phyloP scores from a whole-genome alignment of 2,888 invertebrate genomes.

The Ptilodon capucinus region DNA sequence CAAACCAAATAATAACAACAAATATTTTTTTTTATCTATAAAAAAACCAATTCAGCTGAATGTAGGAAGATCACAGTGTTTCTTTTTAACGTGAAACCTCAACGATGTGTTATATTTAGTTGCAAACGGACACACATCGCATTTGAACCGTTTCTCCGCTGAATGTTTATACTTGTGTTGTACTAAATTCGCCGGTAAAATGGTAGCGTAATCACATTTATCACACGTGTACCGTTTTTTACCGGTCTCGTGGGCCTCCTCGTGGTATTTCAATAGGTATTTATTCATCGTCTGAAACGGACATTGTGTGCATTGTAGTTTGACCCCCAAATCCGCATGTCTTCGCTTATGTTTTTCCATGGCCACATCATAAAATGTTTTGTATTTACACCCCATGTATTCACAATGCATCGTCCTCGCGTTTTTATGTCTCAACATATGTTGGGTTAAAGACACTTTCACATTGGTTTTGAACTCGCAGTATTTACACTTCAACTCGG shows the following conservation, averaged over 20 bases:
- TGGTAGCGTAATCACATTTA: conserved; percentile 72
- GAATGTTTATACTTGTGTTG: conserved; percentile 78
- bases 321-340: conserved; percentile 63
- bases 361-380: conserved; percentile 65
- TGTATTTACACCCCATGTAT: conserved; percentile 60
- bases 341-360: conserved; percentile 68
- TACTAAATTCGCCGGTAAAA: conserved; percentile 69
- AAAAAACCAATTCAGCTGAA: conserved; percentile 50
- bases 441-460: conserved; percentile 66
- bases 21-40: conserved; percentile 45
- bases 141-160: conserved; percentile 69
- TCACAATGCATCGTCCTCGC: conserved; percentile 64
- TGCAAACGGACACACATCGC: conserved; percentile 74
- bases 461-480: conserved; percentile 65
- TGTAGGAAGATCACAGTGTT: conserved; percentile 76
- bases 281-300: conserved; percentile 76
- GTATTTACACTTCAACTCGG: conserved; percentile 55
- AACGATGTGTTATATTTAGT: conserved; percentile 75
- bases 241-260: conserved; percentile 70
- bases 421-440: conserved; percentile 67
- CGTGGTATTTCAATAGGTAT: conserved; percentile 70
- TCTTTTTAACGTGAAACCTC: conserved; percentile 73
- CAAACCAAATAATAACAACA: conserved; percentile 50
- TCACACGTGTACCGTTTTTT: conserved; percentile 67
- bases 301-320: conserved; percentile 66